Evolutionary conservation across 2,113 vertebrate genomes (phyloP), one percentile per base, ranked within the genome.

Genomic region (Clarias batrachus): DNA sequence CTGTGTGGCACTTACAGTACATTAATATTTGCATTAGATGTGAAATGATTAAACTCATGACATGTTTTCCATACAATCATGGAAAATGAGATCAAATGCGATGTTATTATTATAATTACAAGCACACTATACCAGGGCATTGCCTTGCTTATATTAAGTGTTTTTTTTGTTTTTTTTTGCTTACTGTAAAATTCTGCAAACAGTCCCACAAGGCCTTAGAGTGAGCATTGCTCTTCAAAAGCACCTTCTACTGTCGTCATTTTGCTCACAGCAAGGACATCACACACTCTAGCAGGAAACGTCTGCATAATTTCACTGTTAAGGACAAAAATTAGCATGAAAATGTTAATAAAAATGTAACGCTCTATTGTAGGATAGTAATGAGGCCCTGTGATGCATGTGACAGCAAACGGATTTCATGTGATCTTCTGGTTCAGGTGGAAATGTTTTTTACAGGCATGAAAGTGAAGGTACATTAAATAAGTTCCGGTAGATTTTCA

Each of bases 241-340:
- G 74, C 74, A 77, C 74, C 74, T 77, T 27, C 27, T 56, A 56
- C 33, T n/a, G 59, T 76, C 19, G 62, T 76, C 57, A 37, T 63
- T 76, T 57, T 23, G 70, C 73, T 73, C 41, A 66, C 37, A 82
- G 81, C 81, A 82, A 82, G 81, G 81, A 52, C 81, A 48, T 63
- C 62, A 66, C 60, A 27, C 33, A 7, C 37, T 25, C 12, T 8
- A 5, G 10, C 33, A 25, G 33, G 13, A 57, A 76, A 27, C 2
- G 7, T 17, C 21, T 65, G 62, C 60, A 4, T 19, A 54, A 14
- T 30, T 82, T 41, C n/a, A n/a, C 8, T 25, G 23, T 82, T 1
- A 33, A 82, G 25, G 62, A 82, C 37, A 27, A 82, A 66, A 62
- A 4, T 48, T 48, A 48, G 7, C 77, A 33, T 80, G 48, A n/a